phyloP scores from a whole-genome alignment of 2,888 invertebrate genomes.

The Azorinus chamasolen region DNA sequence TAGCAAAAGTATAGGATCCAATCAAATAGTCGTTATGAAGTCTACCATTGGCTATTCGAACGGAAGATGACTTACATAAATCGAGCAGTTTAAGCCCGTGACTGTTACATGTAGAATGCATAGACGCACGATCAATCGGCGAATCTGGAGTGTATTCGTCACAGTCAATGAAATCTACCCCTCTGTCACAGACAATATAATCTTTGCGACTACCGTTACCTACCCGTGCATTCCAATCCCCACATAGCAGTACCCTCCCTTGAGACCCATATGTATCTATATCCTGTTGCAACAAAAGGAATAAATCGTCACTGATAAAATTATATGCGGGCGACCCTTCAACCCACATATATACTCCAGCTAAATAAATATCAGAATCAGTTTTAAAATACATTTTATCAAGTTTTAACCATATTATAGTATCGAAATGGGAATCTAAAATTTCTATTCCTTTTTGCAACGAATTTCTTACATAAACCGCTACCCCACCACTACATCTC shows the following conservation, averaged over 20 bases:
- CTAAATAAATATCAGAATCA: no score
- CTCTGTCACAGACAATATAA: slow-evolving; percentile 5
- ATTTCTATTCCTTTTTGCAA: no score
- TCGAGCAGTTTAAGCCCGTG: slow-evolving; percentile 24
- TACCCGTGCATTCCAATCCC: slow-evolving; percentile 12
- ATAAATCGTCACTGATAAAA: no score
- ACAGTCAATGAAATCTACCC: not conserved
- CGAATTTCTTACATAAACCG: no score
- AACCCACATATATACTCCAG: no score
- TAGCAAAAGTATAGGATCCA: slow-evolving; percentile 8
- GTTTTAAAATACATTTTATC: no score
- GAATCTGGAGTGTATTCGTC: not conserved
- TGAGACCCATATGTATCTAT: slow-evolving; percentile 1
- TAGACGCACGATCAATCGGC: slow-evolving; percentile 8
- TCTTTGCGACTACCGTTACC: not conserved
- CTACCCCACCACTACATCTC: no score
- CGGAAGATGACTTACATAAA: slow-evolving; percentile 11
- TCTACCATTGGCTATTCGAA: slow-evolving; percentile 17
- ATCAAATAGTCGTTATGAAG: not conserved
- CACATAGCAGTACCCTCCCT: not conserved
- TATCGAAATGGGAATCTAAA: no score
- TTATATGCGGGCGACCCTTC: no score
- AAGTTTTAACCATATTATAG: no score
- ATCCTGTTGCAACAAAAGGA: no score
- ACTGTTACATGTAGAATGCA: slow-evolving; percentile 2